Evolutionary conservation across 2,888 invertebrate species (phyloP), one percentile per base, ranked within the genome.

Genomic region (Drosophila borealis): DNA sequence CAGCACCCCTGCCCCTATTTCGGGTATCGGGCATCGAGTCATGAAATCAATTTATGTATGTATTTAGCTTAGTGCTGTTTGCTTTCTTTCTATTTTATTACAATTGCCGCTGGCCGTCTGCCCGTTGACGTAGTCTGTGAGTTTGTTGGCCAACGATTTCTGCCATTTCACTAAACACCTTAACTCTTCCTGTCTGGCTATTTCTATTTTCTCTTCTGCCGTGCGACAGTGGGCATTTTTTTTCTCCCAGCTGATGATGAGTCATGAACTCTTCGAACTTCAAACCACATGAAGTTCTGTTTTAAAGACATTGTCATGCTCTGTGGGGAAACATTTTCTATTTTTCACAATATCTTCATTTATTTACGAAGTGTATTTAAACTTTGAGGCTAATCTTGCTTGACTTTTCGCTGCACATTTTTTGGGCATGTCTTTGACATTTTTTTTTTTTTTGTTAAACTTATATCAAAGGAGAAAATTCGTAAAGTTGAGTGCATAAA

Each of bases 11-110:
- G 59, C 68, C 73, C 68, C 53, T 61, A 67, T 73, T 44, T 53
- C 61, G 33, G 49, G 29, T 8, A 8, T 2, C 29, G 2, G 8
- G 65, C 62, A 65, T 48, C 63, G 50, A 75, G 76, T 86, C 83
- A 83, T 86, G 74, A 83, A 88, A 74, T 83, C 86, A 86, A 86
- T 88, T 83, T 86, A 74, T 81, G 64, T 64, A 73, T 59, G 61
- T 81, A 55, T 82, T 78, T 85, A 73, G 80, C 72, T 69, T 79
- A 53, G 61, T 73, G 44, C 61, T 56, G 49, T 72, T 50, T 68
- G 46, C 21, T 48, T 11, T 42, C 39, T 8, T 41, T 17, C 45
- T 41, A 36, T 14, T 50, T 65, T 76, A 55, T 64, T 68, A 34
- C 62, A 42, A 53, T 55, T 74, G 54, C 59, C 67, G 46, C 62